Percentiles rank a stretch among this genome's conserved stretches.
Conservation (phyloP, 2,113 vertebrate genomes). For the Vulpes vulpes region DNA sequence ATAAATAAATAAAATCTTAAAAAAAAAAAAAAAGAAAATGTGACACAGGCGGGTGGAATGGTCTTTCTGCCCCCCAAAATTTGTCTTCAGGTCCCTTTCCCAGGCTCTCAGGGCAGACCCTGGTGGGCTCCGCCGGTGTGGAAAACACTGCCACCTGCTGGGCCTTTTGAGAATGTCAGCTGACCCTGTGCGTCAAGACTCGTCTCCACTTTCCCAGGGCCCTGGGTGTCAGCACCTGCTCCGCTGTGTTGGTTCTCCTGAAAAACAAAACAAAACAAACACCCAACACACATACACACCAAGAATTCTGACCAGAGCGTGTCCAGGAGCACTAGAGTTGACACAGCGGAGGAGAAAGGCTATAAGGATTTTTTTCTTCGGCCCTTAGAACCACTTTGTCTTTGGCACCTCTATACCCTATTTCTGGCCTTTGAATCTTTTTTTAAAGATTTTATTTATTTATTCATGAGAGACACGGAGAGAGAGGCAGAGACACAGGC, state of each 20-base stretch:
- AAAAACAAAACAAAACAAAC: background rate
- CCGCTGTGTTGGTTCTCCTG: background rate
- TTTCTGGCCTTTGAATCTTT: slow-evolving; percentile 3
- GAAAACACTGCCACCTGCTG: slow-evolving; percentile 77
- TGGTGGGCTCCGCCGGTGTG: background rate
- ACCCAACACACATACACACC: background rate
- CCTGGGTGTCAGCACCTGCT: background rate
- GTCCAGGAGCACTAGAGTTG: background rate
- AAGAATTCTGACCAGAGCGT: background rate
- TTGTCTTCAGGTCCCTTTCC: background rate
- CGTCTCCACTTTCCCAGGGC: fast-evolving
- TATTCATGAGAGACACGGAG: too few relatives aligned
- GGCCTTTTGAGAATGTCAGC: background rate
- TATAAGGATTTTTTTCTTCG: background rate
- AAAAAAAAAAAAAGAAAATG: background rate
- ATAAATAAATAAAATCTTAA: too few relatives aligned
- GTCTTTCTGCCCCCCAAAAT: background rate
- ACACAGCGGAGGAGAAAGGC: background rate
- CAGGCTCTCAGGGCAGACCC: fast-evolving
- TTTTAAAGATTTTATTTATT: too few relatives aligned
- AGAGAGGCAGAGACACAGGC: too few relatives aligned
- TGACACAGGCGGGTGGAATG: background rate
- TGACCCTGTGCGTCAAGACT: background rate
- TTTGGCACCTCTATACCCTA: background rate
- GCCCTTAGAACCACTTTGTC: background rate